Percentiles rank a stretch among this genome's conserved stretches.
phyloP scores from a whole-genome alignment of 2,888 invertebrate species.

The Eugnorisma glareosa region DNA sequence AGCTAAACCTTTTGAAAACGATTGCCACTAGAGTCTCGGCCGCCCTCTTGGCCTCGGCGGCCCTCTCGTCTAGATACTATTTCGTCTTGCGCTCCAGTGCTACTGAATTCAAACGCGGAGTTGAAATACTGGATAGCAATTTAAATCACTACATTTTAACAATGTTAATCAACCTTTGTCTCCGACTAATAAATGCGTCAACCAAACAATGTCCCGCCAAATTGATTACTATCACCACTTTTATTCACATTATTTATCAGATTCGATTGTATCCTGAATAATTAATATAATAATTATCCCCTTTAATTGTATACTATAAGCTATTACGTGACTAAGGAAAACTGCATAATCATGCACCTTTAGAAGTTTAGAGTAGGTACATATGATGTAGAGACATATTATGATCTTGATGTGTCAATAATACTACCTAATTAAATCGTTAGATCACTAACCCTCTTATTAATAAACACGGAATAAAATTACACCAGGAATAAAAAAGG shows the following conservation, averaged over 20 bases:
- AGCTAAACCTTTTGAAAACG: not conserved
- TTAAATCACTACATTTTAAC: not conserved
- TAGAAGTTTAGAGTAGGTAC: not conserved
- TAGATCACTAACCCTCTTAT: too few relatives aligned
- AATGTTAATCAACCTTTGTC: not conserved
- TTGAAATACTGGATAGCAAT: not conserved
- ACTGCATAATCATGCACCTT: not conserved
- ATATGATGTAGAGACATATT: not conserved
- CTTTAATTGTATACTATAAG: not conserved
- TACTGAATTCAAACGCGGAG: not conserved
- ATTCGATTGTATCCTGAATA: not conserved
- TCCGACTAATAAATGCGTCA: not conserved
- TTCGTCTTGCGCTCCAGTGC: not conserved
- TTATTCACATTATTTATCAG: constrained; percentile 7
- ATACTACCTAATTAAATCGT: not conserved
- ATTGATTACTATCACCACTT: not conserved
- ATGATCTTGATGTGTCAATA: constrained; percentile 11
- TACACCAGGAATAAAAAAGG: too few relatives aligned
- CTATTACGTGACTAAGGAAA: constrained; percentile 1
- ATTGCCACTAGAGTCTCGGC: too few relatives aligned
- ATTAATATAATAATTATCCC: too few relatives aligned
- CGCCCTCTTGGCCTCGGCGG: too few relatives aligned
- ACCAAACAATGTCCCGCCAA: not conserved
- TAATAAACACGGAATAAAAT: too few relatives aligned
- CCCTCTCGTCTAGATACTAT: not conserved